Percentiles rank a stretch among this genome's conserved stretches.
Evolutionary conservation across 2,888 invertebrate species (phyloP).

Genomic region (Conistra vaccinii): DNA sequence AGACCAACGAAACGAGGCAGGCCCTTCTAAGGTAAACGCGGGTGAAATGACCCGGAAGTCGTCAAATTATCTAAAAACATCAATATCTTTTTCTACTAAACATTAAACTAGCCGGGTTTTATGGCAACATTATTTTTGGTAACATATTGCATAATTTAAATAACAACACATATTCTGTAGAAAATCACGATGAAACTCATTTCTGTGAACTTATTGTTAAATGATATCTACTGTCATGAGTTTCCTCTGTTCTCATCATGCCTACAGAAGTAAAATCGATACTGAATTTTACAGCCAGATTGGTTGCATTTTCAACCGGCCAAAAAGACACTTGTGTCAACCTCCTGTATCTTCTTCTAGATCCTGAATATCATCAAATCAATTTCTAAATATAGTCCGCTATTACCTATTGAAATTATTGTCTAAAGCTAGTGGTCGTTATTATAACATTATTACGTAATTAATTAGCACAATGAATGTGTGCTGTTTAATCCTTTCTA

Average conservation of each 20-base stretch:
- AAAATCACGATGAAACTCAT: background rate
- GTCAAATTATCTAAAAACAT: too few species aligned
- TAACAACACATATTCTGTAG: too few species aligned
- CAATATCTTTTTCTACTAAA: too few species aligned
- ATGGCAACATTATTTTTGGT: too few species aligned
- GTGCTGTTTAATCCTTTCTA: background rate
- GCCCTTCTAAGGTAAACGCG: too few species aligned
- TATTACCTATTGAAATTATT: background rate
- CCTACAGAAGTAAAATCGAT: background rate
- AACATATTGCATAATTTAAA: too few species aligned
- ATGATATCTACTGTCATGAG: background rate
- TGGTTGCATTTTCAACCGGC: background rate
- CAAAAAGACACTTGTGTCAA: background rate
- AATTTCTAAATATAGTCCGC: background rate
- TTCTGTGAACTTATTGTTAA: background rate
- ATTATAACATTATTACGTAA: conserved; percentile 1
- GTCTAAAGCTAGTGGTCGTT: background rate
- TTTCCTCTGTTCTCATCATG: background rate
- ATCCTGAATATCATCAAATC: background rate
- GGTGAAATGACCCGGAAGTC: too few species aligned
- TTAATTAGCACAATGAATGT: conserved; percentile 1
- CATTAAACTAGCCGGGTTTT: too few species aligned
- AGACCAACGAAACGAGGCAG: background rate
- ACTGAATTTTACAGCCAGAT: background rate
- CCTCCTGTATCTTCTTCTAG: background rate